Evolutionary conservation across 2,797 vertebrate genomes (phyloP).

Genomic region (Takifugu rubripes): DNA sequence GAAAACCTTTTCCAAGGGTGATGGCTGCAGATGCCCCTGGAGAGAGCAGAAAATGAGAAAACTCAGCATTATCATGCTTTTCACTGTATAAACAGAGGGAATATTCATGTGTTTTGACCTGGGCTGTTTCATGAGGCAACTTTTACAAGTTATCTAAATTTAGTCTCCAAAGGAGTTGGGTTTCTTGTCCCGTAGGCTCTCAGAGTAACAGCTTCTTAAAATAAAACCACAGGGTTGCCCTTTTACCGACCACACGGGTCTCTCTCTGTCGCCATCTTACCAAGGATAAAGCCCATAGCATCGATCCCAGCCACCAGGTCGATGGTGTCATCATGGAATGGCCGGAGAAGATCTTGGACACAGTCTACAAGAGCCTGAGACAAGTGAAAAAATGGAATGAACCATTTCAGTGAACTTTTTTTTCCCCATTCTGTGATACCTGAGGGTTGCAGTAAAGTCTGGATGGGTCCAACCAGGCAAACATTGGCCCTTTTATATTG

Average conservation of each 20-base stretch:
- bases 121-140: neutral
- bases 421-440: slow-evolving; percentile 50
- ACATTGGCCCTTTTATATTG: slow-evolving; percentile 80
- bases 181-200: slow-evolving; percentile 28
- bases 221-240: slow-evolving; percentile 19
- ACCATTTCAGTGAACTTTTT: neutral
- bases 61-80: neutral
- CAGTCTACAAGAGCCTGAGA: slow-evolving; percentile 83
- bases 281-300: slow-evolving; percentile 89
- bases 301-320: slow-evolving; percentile 86
- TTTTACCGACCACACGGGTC: neutral
- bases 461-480: slow-evolving; percentile 87
- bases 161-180: slow-evolving; percentile 47
- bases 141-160: slow-evolving; percentile 49
- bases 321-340: slow-evolving; percentile 76
- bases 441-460: slow-evolving; percentile 85
- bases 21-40: slow-evolving; percentile 76
- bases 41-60: slow-evolving; percentile 20
- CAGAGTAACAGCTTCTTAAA: slow-evolving; percentile 36
- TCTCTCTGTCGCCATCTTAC: slow-evolving; percentile 53
- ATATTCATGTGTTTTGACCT: neutral
- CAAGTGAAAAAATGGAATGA: slow-evolving; percentile 6
- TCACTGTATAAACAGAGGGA: neutral
- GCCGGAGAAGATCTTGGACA: slow-evolving; percentile 77
- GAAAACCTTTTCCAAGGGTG: slow-evolving; percentile 79